Evolutionary conservation across 2,113 vertebrate genomes (phyloP), one percentile per base, ranked within the genome.

Genomic region (Catharus bicknelli): DNA sequence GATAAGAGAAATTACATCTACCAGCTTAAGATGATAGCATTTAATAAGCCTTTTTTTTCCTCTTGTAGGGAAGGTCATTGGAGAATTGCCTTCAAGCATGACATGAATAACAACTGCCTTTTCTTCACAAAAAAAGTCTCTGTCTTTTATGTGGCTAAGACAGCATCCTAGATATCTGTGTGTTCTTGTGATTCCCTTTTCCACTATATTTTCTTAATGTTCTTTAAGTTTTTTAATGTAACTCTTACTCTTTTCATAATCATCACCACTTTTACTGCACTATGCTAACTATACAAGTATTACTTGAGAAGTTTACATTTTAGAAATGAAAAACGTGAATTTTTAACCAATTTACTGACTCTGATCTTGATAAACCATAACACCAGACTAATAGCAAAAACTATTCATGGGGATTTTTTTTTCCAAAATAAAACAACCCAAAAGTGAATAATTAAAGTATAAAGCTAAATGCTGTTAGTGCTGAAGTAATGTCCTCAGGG

Each of bases 301-400:
- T 68, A 93, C 81, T 82, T 88, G 67, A 84, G 48, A 82, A 95
- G 83, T 96, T 97, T 97, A 96, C 93, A 93, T 95, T 97, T 96
- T 85, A 90, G 74, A 72, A 84, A 97, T 62, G 6, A 88, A 80
- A 92, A 96, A 30, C 18, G 45, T 79, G 32, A 58, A 40, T 76
- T 94, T 90, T 83, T 77, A 95, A 90, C 68, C 45, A 68, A 77
- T 90, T 93, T 66, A 76, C 47, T 50, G 67, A 84, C 5, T 90
- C 50, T 16, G 36, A 3, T 58, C 75, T 95, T 95, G 54, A 84
- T 81, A 92, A 79, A 74, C 61, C 15, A 4, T 91, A 79, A n/a
- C 74, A 94, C 73, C 6, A 5, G 32, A 74, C 61, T 40, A 30
- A 87, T 42, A 72, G 50, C 29, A 85, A 68, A 70, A 86, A 10